These are phyloP conservation scores for Eupithecia vulgata DNA, from an alignment of 2,888 invertebrate genomes.

Conservation along the genomic window DNA sequence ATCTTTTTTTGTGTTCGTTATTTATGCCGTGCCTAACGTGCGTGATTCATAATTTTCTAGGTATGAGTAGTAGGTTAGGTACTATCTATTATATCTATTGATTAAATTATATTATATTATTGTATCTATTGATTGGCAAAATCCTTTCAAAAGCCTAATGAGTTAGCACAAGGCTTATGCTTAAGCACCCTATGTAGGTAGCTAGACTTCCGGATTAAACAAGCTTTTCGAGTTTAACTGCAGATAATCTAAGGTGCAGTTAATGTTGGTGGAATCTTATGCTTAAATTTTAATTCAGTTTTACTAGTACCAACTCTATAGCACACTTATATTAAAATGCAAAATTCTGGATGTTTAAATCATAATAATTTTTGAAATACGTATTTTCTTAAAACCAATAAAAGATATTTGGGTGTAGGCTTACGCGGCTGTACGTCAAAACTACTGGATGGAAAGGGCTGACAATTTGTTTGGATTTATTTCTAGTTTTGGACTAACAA, in stretches of 20 bases:
- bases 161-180: neutral
- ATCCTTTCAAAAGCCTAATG: conserved; percentile 3
- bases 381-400: neutral
- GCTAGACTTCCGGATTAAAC: neutral
- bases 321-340: neutral
- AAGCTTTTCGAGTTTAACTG: conserved; percentile 2
- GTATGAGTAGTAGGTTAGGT: too few relatives aligned
- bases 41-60: neutral
- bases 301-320: neutral
- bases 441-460: neutral
- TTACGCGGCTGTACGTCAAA: neutral
- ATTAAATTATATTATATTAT: too few relatives aligned
- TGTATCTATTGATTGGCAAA: neutral
- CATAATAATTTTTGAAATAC: neutral
- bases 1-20: neutral
- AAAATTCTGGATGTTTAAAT: neutral
- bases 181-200: neutral
- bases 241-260: neutral
- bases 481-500: too few relatives aligned
- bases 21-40: neutral
- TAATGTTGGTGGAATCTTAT: neutral
- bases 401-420: neutral
- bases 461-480: too few relatives aligned
- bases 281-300: neutral
- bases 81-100: too few relatives aligned